Evolutionary conservation across 2,113 vertebrate genomes (phyloP), one percentile per base, ranked within the genome.

Genomic region (Ifrita kowaldi): DNA sequence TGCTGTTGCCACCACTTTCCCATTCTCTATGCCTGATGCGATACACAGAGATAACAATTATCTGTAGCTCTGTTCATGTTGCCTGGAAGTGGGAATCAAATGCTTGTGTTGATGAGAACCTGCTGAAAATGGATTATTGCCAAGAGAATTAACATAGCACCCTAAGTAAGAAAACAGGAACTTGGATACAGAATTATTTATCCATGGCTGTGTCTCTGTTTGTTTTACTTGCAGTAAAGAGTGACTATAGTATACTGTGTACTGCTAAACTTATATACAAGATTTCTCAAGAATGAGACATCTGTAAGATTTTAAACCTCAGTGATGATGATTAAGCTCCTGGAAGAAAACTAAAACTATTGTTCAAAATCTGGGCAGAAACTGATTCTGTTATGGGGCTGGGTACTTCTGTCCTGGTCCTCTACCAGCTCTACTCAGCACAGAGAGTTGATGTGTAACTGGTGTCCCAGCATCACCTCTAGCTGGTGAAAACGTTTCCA

Each of bases 401-500:
- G 62, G 26, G 33, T 21, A 5, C 14, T 60, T 82, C 60, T 60
- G 16, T 65, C 65, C 26, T 52, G 11, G 41, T 64, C 23, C 30
- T 52, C 4, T 26, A 20, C 27, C n/a, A 53, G 27, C 26, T 39
- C 47, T 78, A 6, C 33, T 88, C 59, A 59, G n/a, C 2, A 1
- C 30, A 74, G 27, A 28, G 30, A 33, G 4, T 22, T 57, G 44
- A n/a, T 35, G 59, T 55, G 27, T 56, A 85, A 5, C 28, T 74
- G n/a, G 13, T 64, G 53, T 82, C n/a, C 15, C 80, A 93, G 27
- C 18, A 68, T 23, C 39, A 35, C 9, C 44, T 64, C 49, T 41
- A 23, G 21, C 23, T 32, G 35, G 17, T 46, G 37, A 33, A 68
- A 35, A 47, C 0, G 0, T 35, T 73, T 16, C 16, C 2, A 1